Base-by-base conservation (phyloP, 2,888 invertebrate genomes). In the Kryphioiulus occultus region DNA sequence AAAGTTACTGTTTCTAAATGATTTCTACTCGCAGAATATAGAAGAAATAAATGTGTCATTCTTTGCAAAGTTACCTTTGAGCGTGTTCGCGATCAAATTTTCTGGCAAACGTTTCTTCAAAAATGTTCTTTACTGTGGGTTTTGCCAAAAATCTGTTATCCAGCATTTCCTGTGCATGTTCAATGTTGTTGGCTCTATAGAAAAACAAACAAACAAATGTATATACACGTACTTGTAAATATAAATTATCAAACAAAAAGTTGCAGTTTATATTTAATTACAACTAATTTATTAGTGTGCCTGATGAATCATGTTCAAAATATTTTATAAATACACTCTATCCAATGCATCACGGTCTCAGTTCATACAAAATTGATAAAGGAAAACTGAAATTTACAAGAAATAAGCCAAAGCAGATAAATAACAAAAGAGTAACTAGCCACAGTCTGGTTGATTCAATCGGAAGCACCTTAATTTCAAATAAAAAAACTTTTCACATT, bases 251-350 rank as follows among this genome's bases (percentile, higher is more conserved):
- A n/a, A n/a, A 17, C 19, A 59, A 59, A 7, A 59, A 1, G 53
- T 39, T 9, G 9, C 39, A 39, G n/a, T n/a, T n/a, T 59, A 22
- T 68, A 19, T 68, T 68, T 68, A 68, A 68, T 68, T 68, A 68
- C 68, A 68, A 68, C 68, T 68, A 68, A 68, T 68, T 68, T 68
- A 68, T 68, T 68, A n/a, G 68, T 68, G 26, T 68, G 68, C 68
- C 19, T 68, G 68, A 68, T 68, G 68, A 68, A 68, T 12, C 68
- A 68, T 68, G 9, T 68, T 68, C 22, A 68, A 68, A 68, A 68
- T 68, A 68, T n/a, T 68, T 68, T 68, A 68, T 68, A 68, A 68
- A 68, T 22, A 22, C 68, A 68, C 59, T 59, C 68, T 68, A 68
- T n/a, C 12, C 26, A 68, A 68, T 47, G 47, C 47, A 47, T 47